Evolutionary conservation across 2,797 vertebrate species (phyloP).

Genomic region (Hydrophis major): DNA sequence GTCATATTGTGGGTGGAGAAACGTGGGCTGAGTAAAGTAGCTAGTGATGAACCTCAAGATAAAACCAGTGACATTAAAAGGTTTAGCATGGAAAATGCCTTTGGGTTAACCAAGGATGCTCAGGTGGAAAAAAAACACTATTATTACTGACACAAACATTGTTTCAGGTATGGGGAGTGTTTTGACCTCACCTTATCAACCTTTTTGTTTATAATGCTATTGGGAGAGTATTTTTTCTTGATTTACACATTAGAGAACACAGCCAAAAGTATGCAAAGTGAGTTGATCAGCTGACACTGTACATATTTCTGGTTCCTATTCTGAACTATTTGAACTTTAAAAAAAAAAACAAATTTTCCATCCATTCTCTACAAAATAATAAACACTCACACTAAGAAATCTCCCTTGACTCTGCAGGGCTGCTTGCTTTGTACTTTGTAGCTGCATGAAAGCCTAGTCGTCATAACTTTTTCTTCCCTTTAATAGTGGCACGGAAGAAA

Average conservation of each 20-base stretch:
- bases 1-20: constrained; percentile 7
- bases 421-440: neutral
- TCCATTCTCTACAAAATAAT: neutral
- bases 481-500: neutral
- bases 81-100: constrained; percentile 65
- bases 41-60: constrained; percentile 47
- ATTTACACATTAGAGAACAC: neutral
- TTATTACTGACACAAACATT: neutral
- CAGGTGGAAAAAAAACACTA: constrained; percentile 45
- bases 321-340: neutral
- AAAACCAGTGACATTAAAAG: constrained; percentile 58
- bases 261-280: neutral
- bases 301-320: neutral
- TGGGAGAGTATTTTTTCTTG: neutral
- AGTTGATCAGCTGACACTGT: neutral
- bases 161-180: neutral
- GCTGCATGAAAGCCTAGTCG: neutral
- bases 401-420: neutral
- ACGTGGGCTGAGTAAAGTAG: neutral
- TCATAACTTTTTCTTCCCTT: neutral
- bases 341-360: neutral
- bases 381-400: neutral
- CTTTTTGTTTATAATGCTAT: neutral
- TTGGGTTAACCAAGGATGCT: constrained; percentile 58
- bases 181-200: neutral